A percentile compares a stretch with the other conserved stretches of the same genome.
phyloP scores from a whole-genome alignment of 2,888 invertebrate species.

The Pimpla rufipes region DNA sequence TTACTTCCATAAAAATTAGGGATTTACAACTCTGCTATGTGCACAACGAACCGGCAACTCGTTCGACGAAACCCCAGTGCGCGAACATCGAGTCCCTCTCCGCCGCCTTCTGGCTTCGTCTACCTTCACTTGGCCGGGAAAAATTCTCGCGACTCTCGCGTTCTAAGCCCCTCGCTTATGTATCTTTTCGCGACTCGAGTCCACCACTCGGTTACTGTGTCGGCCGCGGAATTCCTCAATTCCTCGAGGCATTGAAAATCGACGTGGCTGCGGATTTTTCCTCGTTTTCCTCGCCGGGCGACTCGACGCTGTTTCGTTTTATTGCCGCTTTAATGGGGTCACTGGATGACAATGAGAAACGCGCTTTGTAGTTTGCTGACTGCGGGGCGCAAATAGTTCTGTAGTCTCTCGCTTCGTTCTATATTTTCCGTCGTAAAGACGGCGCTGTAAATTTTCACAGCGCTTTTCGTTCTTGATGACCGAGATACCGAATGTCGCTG shows the following conservation, averaged over 20 bases:
- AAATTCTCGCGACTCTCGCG: conserved; percentile 31
- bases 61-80: conserved; percentile 24
- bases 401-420: neutral
- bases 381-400: neutral
- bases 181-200: conserved; percentile 29
- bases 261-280: too few species aligned
- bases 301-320: neutral
- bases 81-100: conserved; percentile 20
- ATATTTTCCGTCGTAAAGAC: neutral
- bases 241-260: conserved; percentile 9
- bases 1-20: too few species aligned
- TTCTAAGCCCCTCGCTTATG: conserved; percentile 35
- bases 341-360: neutral
- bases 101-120: neutral
- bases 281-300: too few species aligned
- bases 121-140: conserved; percentile 51
- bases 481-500: neutral
- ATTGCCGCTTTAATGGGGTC: neutral
- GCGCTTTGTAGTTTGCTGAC: neutral
- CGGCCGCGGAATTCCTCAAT: conserved; percentile 15
- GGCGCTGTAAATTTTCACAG: neutral
- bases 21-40: too few species aligned
- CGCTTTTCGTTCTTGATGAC: neutral
- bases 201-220: neutral
- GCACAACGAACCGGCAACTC: neutral